Evolutionary conservation across 1,140 invertebrate species (phyloP), one percentile per base, ranked within the genome.

Genomic region (Helicoverpa armigera): DNA sequence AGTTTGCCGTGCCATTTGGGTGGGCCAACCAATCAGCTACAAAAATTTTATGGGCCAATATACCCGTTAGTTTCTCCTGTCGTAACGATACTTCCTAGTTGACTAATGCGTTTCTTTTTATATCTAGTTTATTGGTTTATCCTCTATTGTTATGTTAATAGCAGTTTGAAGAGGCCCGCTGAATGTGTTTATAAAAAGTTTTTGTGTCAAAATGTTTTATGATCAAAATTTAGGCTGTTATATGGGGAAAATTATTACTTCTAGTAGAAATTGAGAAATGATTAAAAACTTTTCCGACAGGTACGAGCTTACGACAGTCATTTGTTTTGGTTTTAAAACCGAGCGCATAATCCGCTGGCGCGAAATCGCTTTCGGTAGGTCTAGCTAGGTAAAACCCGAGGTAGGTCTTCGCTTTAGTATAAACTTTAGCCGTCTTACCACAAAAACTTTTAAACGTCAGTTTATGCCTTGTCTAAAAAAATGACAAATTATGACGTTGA

Each of bases 31-130:
- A 65, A 77, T 53, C 60, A 53, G 43, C 60, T 18, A 65, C 74
- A 65, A 65, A 77, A 65, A 53, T 63, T 77, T 77, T 79, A 79
- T 63, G 63, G 9, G 13, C 63, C 61, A 63, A 75, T 61, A 23
- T 75, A 56, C 53, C 31, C 31, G 29, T 58, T 74, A 10, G 53
- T 74, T 74, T 48, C 58, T 75, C 69, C 69, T 5, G 16, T 11
- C 35, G 12, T 18, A 54, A 54, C 69, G 11, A 31, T 50, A 72
- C 48, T 72, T 72, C 50, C 50, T 72, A 31, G 69, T 72, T 53
- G 69, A 72, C 69, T 72, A 72, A 54, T 72, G 69, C 3, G 69
- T 54, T 54, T 51, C 48, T 72, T 72, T 72, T 72, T 72, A 72
- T 53, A 53, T 51, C 23, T 50, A 31, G 50, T 72, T 72, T 53